phyloP scores from a whole-genome alignment of 1,140 invertebrate genomes.

The Bombus haemorrhoidalis region DNA sequence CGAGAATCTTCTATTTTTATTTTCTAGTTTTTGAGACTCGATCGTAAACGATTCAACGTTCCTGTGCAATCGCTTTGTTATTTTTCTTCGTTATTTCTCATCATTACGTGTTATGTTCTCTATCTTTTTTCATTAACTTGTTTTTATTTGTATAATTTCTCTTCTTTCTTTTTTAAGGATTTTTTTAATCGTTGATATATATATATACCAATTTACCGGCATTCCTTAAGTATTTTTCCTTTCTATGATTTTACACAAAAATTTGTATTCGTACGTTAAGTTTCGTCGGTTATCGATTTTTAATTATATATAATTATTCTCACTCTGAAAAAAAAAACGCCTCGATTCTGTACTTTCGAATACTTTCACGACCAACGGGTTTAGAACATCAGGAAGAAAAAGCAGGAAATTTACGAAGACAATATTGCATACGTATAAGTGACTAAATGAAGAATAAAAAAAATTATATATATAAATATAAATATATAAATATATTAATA shows the following conservation, averaged over 20 bases:
- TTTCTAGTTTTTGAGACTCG: slow-evolving; percentile 31
- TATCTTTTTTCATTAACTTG: slow-evolving; percentile 4
- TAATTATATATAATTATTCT: background rate
- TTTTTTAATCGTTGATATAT: background rate
- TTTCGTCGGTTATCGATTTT: slow-evolving; percentile 5
- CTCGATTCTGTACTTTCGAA: slow-evolving; percentile 49
- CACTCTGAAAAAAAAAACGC: background rate
- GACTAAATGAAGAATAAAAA: slow-evolving; percentile 54
- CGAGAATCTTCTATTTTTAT: slow-evolving; percentile 47
- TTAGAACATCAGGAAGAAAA: slow-evolving; percentile 57
- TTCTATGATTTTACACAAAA: slow-evolving; percentile 6
- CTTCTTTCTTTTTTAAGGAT: slow-evolving; percentile 8
- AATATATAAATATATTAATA: slow-evolving; percentile 45
- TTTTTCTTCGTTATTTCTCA: slow-evolving; percentile 7
- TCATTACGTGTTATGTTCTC: background rate
- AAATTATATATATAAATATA: slow-evolving; percentile 51
- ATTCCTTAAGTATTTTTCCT: slow-evolving; percentile 6
- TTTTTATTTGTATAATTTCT: background rate
- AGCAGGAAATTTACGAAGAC: slow-evolving; percentile 66
- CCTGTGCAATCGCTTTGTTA: slow-evolving; percentile 43
- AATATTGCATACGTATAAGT: slow-evolving; percentile 66
- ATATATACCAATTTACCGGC: slow-evolving; percentile 5
- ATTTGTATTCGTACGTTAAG: slow-evolving; percentile 11
- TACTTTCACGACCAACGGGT: slow-evolving; percentile 56
- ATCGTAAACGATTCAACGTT: slow-evolving; percentile 31